Base-by-base conservation (phyloP, 1,140 invertebrate genomes). In the Bradynema listronoti region DNA sequence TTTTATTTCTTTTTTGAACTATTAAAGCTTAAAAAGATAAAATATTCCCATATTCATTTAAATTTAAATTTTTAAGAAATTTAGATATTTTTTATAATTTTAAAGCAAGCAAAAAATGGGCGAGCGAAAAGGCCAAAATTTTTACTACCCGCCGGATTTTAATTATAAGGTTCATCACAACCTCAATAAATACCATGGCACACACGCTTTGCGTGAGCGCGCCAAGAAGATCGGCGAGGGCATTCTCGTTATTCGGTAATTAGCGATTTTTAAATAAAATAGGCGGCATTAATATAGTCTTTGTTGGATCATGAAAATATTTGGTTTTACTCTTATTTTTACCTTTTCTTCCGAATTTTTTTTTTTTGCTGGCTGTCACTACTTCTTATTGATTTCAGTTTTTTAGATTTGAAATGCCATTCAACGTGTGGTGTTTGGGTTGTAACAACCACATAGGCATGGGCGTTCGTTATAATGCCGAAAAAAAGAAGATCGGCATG, bases 371-470 rank as follows among this genome's bases (percentile, higher is more conserved):
- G 36, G 11, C 36, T 39, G 36, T 11, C 19, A 39, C 19, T 39
- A 39, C 19, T 11, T 11, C 11, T 11, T 11, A 11, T 39, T 39
- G 16, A 39, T 63, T 50, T 49, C 39, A 25, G 25, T 29, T 33
- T 11, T 30, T 50, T 61, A 83, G 93, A 56, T 99, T 99, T 85
- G 95, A 99, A 82, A 94, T 99, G 91, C 95, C 95, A 0, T 99
- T 93, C 72, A 99, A 99, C 80, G 97, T 99, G 66, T 99, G 92
- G 92, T 96, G 92, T 73, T 87, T 91, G 50, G 92, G 92, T 29
- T 99, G 95, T 79, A 86, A 87, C 51, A 98, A 94, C 82, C 94
- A 68, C 78, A 92, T 99, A 66, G 95, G 92, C 25, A 97, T 95
- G 91, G 93, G 95, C 24, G 94, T 99, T 0, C 83, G 85, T 55